Base-by-base conservation (phyloP, 2,888 invertebrate genomes). In the Pycnomerus fuliginosus region DNA sequence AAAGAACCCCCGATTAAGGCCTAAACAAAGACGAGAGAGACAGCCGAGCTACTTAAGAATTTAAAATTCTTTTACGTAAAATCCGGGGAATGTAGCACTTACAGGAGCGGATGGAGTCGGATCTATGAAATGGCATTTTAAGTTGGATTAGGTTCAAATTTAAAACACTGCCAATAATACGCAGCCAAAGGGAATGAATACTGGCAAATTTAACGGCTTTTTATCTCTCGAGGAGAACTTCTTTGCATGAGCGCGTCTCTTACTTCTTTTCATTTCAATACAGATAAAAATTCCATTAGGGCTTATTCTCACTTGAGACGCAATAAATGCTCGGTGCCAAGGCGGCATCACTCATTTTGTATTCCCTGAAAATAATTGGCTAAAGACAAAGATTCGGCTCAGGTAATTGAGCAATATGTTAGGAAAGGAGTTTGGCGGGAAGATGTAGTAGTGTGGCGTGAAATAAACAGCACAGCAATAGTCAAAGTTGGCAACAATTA, bases 51-150 rank as follows among this genome's bases (percentile, higher is more conserved):
- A 69, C 68, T 68, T 70, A 72, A 67, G 70, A 71, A 71, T 71
- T 71, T 71, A 71, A 72, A 72, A 72, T 71, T 72, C 71, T 70
- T 71, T 71, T 71, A 68, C 64, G 69, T 65, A 64, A 72, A 72
- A 72, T 70, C 72, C 71, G 62, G 60, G 62, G 67, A 69, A 68
- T 70, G 64, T 68, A 67, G 70, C 69, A 70, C 68, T 69, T 68
- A 69, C 64, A 60, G 65, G 45, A 30, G 47, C 48, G 57, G 60
- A 58, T 63, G 66, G 62, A 64, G 67, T 61, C 65, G 71, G 71
- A 72, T 72, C 70, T 72, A 70, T 72, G 70, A 72, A 73, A 73
- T 73, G 73, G 72, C 72, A 73, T 73, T 73, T 73, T 73, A 73
- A 73, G 73, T 73, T 72, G 72, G 73, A 72, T 73, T 73, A 71